Base-by-base conservation (phyloP, 2,888 invertebrate genomes). In the Anoncus sp. region DNA sequence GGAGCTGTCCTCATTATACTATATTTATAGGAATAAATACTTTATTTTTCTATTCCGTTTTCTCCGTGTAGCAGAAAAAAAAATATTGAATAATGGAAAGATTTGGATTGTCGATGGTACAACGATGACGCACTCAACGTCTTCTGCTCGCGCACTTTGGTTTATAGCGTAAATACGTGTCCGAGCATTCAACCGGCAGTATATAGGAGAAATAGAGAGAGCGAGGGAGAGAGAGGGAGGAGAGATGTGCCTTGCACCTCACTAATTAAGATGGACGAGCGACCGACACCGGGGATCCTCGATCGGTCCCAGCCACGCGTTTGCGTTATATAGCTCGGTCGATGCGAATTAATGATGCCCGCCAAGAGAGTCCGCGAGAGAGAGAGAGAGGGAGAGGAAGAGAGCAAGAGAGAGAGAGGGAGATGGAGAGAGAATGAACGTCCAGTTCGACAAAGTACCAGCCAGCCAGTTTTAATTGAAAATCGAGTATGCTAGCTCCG, bases 221-320 rank as follows among this genome's bases (percentile, higher is more conserved):
- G n/a, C n/a, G n/a, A n/a, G n/a, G n/a, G n/a, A n/a, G n/a, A n/a
- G n/a, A n/a, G n/a, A n/a, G 38, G 18, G 16, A 16, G n/a, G n/a
- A 70, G 72, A 57, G 66, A 49, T 35, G 71, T 65, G 66, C 69
- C 78, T 71, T 77, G 75, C 77, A 77, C 57, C 72, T 71, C 75
- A 70, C 84, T 86, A 86, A 86, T 86, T 87, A 87, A 86, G 84
- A 87, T 81, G 78, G 82, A 87, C 82, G 82, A 84, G 80, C 72
- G 55, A 65, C 77, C 81, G 57, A 70, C 72, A 65, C 57, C 65
- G 73, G 59, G 53, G 45, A n/a, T n/a, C 45, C 59, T 43, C 35
- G 47, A 35, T 18, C 38, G 47, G 55, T 40, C n/a, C 7, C 12
- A 49, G 66, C 43, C 57, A 35, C 20, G 40, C 20, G 53, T 27